Conservation (phyloP, 2,888 invertebrate genomes). For the Drosophila meridiana region DNA sequence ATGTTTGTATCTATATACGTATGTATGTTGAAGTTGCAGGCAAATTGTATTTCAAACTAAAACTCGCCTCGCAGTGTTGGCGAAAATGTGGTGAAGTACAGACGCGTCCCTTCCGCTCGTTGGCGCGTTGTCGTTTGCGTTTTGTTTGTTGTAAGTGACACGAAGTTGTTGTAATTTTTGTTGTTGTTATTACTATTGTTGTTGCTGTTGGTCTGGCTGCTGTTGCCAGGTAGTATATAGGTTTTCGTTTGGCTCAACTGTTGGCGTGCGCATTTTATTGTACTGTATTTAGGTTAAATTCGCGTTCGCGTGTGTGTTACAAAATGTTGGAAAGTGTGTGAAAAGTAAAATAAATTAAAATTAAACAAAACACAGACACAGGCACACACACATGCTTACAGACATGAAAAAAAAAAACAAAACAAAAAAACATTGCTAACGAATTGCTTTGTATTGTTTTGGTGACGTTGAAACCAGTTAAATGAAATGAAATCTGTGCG, state of each 20-base stretch:
- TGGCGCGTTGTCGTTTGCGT: slow-evolving; percentile 55
- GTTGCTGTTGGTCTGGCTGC: slow-evolving; percentile 21
- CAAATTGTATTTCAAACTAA: slow-evolving; percentile 55
- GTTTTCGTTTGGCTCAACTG: slow-evolving; percentile 41
- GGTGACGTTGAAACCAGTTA: slow-evolving; percentile 51
- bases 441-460: slow-evolving; percentile 42
- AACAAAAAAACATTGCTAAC: slow-evolving; percentile 34
- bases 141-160: slow-evolving; percentile 55
- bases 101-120: slow-evolving; percentile 63
- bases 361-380: slow-evolving; percentile 30
- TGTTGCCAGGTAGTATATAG: slow-evolving; percentile 57
- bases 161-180: slow-evolving; percentile 6
- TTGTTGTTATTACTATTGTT: slow-evolving; percentile 16
- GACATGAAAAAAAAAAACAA: slow-evolving; percentile 7
- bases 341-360: slow-evolving; percentile 53
- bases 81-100: slow-evolving; percentile 78
- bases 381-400: not conserved
- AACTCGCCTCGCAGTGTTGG: slow-evolving; percentile 71
- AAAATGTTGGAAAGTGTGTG: slow-evolving; percentile 80
- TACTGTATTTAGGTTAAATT: slow-evolving; percentile 78
- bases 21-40: slow-evolving; percentile 48
- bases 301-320: slow-evolving; percentile 78
- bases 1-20: not conserved
- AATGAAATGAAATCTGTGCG: slow-evolving; percentile 71
- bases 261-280: slow-evolving; percentile 60